Conservation (phyloP, 2,113 vertebrate genomes). For the Gopherus evgoodei region DNA sequence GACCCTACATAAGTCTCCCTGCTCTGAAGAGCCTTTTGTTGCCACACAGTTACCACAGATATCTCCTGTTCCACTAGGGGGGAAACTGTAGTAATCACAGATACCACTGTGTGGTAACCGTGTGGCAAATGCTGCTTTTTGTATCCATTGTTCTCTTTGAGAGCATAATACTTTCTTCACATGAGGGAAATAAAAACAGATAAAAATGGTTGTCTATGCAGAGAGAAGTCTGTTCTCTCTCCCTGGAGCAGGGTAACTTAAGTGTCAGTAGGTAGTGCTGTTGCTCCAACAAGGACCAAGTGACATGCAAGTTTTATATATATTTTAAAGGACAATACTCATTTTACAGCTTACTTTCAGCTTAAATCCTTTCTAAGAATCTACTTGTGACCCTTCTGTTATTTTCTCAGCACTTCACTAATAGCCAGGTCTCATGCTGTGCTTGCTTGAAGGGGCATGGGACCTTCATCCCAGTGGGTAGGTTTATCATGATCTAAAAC, state of each 20-base stretch:
- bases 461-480: not conserved
- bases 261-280: not conserved
- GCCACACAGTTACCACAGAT: not conserved
- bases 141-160: not conserved
- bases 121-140: not conserved
- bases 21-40: not conserved
- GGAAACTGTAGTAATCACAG: not conserved
- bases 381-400: not conserved
- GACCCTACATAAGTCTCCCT: not conserved
- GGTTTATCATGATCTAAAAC: slow-evolving; percentile 40
- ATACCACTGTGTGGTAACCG: rapidly evolving
- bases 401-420: slow-evolving; percentile 13
- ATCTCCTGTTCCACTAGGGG: not conserved
- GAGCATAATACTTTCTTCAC: not conserved
- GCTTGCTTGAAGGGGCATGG: not conserved
- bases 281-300: not conserved
- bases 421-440: not conserved
- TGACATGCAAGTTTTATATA: not conserved
- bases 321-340: not conserved
- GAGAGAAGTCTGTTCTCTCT: not conserved
- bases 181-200: not conserved
- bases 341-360: not conserved
- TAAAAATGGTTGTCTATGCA: not conserved
- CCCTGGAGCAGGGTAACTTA: not conserved
- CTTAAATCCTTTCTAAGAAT: not conserved